Evolutionary conservation across 2,888 invertebrate species (phyloP).

Genomic region (Lepidonotus clava): DNA sequence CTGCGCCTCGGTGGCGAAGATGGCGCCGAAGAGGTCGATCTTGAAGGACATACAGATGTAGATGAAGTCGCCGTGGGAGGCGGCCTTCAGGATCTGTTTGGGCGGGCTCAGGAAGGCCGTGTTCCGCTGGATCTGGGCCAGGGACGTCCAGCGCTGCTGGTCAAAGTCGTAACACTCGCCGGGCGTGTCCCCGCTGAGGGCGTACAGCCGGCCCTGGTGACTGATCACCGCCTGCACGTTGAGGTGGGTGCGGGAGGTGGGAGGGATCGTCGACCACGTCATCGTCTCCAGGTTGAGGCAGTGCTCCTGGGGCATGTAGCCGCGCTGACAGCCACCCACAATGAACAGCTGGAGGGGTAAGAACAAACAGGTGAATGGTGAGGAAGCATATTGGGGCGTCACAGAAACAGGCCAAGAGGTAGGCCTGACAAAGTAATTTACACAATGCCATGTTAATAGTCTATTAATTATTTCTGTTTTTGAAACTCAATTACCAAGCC

Average conservation of each 20-base stretch:
- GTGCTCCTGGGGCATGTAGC: conserved; percentile 44
- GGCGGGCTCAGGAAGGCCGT: conserved; percentile 36
- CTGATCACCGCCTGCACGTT: conserved; percentile 22
- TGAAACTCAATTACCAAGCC: no score
- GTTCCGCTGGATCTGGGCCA: conserved; percentile 37
- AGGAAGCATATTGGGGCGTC: no score
- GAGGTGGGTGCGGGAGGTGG: conserved; percentile 36
- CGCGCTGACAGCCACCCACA: conserved; percentile 34
- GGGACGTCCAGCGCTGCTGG: conserved; percentile 25
- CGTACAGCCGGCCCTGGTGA: conserved; percentile 17
- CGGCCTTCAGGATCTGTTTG: conserved; percentile 34
- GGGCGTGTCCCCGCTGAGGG: background rate
- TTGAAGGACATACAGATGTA: conserved; percentile 41
- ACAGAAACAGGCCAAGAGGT: no score
- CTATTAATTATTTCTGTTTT: no score
- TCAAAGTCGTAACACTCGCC: conserved; percentile 38
- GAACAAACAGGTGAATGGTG: background rate
- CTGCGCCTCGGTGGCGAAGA: conserved; percentile 42
- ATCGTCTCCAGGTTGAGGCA: conserved; percentile 47
- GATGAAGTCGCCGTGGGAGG: conserved; percentile 28
- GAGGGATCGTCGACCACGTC: conserved; percentile 47
- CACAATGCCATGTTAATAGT: no score
- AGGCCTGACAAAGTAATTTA: no score
- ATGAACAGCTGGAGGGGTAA: background rate
- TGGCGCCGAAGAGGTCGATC: conserved; percentile 41